Conservation (phyloP, 2,888 invertebrate species). For the Netelia virgata region DNA sequence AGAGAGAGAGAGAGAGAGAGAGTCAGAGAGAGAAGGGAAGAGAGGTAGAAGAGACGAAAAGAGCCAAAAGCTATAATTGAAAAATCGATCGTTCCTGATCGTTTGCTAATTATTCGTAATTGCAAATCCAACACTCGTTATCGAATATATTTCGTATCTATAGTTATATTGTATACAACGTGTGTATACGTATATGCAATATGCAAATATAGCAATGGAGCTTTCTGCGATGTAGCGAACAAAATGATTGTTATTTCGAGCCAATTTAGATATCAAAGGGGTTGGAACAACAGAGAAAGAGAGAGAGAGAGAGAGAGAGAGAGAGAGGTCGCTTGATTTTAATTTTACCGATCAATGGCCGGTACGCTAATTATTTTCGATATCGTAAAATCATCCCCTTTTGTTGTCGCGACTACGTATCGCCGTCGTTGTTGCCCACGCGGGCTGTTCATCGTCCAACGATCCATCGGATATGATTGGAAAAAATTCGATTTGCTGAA, state of each 20-base stretch:
- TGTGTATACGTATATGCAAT: background rate
- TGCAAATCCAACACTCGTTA: conserved; percentile 41
- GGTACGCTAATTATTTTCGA: too few relatives aligned
- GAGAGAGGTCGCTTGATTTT: too few relatives aligned
- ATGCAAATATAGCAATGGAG: too few relatives aligned
- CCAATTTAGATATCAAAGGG: background rate
- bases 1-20: background rate
- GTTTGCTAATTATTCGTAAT: conserved; percentile 60
- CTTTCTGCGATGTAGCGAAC: background rate
- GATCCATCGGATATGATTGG: background rate
- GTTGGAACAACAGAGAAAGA: background rate
- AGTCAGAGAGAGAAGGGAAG: background rate
- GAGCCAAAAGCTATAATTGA: conserved; percentile 49
- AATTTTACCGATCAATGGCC: too few relatives aligned
- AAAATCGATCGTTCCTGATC: conserved; percentile 47
- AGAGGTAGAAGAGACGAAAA: background rate
- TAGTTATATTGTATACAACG: background rate
- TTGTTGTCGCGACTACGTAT: too few relatives aligned
- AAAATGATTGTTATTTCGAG: background rate
- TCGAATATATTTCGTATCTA: conserved; percentile 9
- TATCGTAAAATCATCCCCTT: too few relatives aligned
- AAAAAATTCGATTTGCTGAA: conserved; percentile 46
- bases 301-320: background rate
- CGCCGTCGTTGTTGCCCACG: too few relatives aligned
- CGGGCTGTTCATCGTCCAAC: background rate